Conservation (phyloP, 2,888 invertebrate species). For the Antheraea assamensis region DNA sequence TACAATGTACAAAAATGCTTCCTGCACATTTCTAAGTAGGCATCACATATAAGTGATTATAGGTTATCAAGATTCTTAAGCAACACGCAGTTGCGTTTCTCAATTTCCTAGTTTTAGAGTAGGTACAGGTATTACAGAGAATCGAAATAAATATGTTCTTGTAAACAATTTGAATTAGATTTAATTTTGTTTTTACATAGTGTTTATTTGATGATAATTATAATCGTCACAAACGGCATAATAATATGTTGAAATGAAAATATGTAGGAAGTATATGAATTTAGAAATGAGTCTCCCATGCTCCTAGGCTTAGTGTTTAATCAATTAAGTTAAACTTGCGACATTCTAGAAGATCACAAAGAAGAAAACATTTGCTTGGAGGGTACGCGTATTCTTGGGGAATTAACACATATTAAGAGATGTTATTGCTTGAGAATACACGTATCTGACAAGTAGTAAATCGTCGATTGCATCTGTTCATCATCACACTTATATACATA, state of each 20-base stretch:
- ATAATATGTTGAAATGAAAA: background rate
- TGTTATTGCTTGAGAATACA: conserved; percentile 99
- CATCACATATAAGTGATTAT: background rate
- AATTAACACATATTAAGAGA: conserved; percentile 96
- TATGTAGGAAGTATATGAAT: conserved; percentile 2
- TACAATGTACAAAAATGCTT: conserved; percentile 7
- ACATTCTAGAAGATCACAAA: conserved; percentile 36
- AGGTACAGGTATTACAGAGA: too few relatives aligned
- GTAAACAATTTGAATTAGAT: background rate
- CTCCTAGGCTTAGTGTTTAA: background rate
- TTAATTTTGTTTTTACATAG: background rate
- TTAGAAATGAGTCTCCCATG: conserved; percentile 1
- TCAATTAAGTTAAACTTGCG: conserved; percentile 6
- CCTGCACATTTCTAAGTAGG: background rate
- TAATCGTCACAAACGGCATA: background rate
- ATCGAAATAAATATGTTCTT: too few relatives aligned
- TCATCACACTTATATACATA: background rate
- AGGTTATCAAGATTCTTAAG: background rate
- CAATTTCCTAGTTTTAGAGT: background rate
- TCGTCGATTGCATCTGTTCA: conserved; percentile 43
- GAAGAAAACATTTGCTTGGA: conserved; percentile 82
- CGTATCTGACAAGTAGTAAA: conserved; percentile 93
- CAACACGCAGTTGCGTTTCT: background rate
- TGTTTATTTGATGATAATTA: background rate
- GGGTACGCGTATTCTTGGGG: conserved; percentile 99